These are phyloP conservation scores for Steinernema carpocapsae DNA, from an alignment of 2,888 invertebrate genomes.

Conservation along the genomic window DNA sequence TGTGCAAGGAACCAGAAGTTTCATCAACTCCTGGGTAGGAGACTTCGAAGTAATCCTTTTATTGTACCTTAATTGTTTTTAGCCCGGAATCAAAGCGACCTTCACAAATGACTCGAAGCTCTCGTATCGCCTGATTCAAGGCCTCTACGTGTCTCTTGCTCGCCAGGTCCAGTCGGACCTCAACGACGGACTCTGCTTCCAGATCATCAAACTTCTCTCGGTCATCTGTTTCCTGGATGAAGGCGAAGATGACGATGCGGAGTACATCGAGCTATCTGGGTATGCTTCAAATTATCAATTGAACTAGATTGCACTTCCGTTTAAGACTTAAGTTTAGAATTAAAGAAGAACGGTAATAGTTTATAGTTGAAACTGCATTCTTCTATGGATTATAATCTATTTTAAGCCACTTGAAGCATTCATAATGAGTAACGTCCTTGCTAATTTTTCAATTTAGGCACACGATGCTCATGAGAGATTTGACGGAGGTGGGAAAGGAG, in stretches of 20 bases:
- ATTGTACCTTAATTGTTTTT: neutral
- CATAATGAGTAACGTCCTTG: conserved; percentile 11
- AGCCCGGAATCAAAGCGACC: conserved; percentile 22
- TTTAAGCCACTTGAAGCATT: neutral
- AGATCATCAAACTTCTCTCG: conserved; percentile 12
- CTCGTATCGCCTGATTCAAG: conserved; percentile 12
- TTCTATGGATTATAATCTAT: too few relatives aligned
- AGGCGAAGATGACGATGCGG: neutral
- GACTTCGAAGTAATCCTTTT: neutral
- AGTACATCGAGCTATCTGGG: neutral
- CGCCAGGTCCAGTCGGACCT: neutral
- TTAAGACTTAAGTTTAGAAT: neutral
- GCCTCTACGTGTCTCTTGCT: neutral
- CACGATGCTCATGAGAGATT: conserved; percentile 12
- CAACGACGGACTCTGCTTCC: conserved; percentile 16
- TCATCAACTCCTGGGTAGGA: conserved; percentile 17
- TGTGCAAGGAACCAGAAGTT: conserved; percentile 10
- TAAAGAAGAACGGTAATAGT: neutral
- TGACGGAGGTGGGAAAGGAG: neutral
- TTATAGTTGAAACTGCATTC: too few relatives aligned
- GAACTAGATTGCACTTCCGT: neutral
- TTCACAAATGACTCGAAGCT: conserved; percentile 12
- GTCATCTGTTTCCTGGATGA: conserved; percentile 8
- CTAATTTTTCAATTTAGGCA: neutral
- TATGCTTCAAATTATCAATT: neutral